Percentiles rank a stretch among this genome's conserved stretches.
Evolutionary conservation across 2,888 invertebrate species (phyloP).

Genomic region (Synanthedon andrenaeformis): DNA sequence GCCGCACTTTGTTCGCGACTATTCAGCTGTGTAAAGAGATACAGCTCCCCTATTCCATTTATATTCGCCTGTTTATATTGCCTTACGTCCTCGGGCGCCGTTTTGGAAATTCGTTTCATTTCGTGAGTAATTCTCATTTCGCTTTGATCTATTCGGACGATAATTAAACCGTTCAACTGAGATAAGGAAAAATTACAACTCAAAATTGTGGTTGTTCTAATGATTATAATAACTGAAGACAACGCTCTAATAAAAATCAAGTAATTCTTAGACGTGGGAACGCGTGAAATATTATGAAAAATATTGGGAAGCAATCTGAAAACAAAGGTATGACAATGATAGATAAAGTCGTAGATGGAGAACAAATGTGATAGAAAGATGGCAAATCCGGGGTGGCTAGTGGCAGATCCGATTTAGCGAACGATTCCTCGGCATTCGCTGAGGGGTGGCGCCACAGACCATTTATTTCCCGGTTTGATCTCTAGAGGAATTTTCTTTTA

Average conservation of each 20-base stretch:
- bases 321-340: slow-evolving; percentile 30
- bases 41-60: slow-evolving; percentile 43
- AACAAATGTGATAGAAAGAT: slow-evolving; percentile 43
- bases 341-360: slow-evolving; percentile 32
- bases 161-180: not conserved
- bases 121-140: slow-evolving; percentile 27
- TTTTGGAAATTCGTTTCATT: slow-evolving; percentile 41
- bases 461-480: slow-evolving; percentile 46
- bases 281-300: not conserved
- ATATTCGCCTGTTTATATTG: slow-evolving; percentile 27
- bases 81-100: slow-evolving; percentile 14
- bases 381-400: slow-evolving; percentile 22
- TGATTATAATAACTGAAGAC: too few species aligned
- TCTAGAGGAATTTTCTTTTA: slow-evolving; percentile 41
- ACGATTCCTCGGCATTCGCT: slow-evolving; percentile 7
- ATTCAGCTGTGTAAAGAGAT: slow-evolving; percentile 51
- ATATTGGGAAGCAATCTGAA: slow-evolving; percentile 4
- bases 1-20: slow-evolving; percentile 43
- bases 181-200: not conserved
- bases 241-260: too few species aligned
- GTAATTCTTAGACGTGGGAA: too few species aligned
- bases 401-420: slow-evolving; percentile 23
- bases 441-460: slow-evolving; percentile 18
- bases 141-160: slow-evolving; percentile 28
- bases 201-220: too few species aligned